Percentiles rank a stretch among this genome's conserved stretches.
Evolutionary conservation across 2,888 invertebrate species (phyloP).

Genomic region (Conomelus anceps): DNA sequence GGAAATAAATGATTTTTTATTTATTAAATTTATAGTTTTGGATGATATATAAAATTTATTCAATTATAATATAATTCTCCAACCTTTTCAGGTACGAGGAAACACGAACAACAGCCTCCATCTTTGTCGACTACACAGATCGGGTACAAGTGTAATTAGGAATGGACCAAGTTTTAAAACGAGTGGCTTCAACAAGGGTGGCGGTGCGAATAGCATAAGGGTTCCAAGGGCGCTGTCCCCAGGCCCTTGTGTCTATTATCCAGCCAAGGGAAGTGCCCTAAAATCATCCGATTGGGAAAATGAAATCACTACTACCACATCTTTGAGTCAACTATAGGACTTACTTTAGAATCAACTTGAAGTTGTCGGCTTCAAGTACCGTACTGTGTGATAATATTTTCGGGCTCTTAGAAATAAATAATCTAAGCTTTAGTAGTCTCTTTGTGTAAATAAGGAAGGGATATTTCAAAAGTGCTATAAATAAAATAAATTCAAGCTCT

Average conservation of each 20-base stretch:
- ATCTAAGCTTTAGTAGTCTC: too few species aligned
- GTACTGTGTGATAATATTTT: too few species aligned
- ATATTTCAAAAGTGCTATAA: too few species aligned
- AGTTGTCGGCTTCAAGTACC: not conserved
- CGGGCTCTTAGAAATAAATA: too few species aligned
- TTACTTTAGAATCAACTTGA: not conserved
- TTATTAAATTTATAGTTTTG: too few species aligned
- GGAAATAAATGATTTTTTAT: too few species aligned
- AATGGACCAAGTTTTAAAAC: constrained; percentile 36
- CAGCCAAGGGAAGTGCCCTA: constrained; percentile 36
- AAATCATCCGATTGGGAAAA: constrained; percentile 19
- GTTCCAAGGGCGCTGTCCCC: constrained; percentile 35
- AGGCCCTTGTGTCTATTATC: constrained; percentile 51
- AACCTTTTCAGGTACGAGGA: not conserved
- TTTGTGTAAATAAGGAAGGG: too few species aligned
- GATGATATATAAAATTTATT: too few species aligned
- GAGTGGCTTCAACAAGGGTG: constrained; percentile 24
- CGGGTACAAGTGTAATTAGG: constrained; percentile 35
- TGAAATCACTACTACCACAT: constrained; percentile 24
- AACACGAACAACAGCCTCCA: constrained; percentile 35
- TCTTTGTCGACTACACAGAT: constrained; percentile 43
- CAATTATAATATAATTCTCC: too few species aligned
- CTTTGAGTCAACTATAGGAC: constrained; percentile 19
- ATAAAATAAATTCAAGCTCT: too few species aligned
- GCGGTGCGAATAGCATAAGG: constrained; percentile 10